phyloP scores from a whole-genome alignment of 2,888 invertebrate genomes.

The Mesopsocus fuscifrons region DNA sequence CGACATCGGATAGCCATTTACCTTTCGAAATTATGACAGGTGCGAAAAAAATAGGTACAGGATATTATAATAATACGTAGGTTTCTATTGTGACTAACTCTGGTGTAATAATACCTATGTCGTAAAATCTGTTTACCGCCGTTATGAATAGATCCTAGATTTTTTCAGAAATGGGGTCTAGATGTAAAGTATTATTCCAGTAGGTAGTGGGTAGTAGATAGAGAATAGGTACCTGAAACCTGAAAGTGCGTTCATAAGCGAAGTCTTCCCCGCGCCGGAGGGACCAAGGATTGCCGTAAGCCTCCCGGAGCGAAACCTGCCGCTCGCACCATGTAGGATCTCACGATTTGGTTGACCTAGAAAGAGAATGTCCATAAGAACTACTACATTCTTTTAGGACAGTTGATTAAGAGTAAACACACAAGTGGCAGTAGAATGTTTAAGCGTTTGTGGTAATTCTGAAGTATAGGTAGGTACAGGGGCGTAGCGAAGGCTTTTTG shows the following conservation, averaged over 20 bases:
- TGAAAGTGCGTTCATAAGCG: slow-evolving; percentile 52
- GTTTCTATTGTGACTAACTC: no score
- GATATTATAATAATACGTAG: no score
- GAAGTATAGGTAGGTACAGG: no score
- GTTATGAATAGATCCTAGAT: background rate
- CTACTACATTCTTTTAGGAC: no score
- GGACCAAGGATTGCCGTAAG: slow-evolving; percentile 47
- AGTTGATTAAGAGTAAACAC: no score
- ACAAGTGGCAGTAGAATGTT: background rate
- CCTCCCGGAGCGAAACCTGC: slow-evolving; percentile 37
- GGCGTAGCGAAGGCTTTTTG: no score
- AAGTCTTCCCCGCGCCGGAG: slow-evolving; percentile 59
- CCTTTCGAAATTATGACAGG: background rate
- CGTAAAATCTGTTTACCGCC: no score
- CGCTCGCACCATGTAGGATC: slow-evolving; percentile 36
- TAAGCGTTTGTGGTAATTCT: background rate
- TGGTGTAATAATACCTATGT: no score
- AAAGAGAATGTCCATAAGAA: slow-evolving; percentile 5
- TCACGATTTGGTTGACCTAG: slow-evolving; percentile 17
- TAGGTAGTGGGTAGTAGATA: no score
- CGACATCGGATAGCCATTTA: background rate
- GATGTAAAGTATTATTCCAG: no score
- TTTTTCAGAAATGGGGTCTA: background rate
- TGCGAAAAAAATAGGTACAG: no score
- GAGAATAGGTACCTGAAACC: slow-evolving; percentile 54